These are phyloP conservation scores for Dysidea cf. avara DNA, from an alignment of 37 sponge, comb jelly and placozoan species.

Conservation along the genomic window DNA sequence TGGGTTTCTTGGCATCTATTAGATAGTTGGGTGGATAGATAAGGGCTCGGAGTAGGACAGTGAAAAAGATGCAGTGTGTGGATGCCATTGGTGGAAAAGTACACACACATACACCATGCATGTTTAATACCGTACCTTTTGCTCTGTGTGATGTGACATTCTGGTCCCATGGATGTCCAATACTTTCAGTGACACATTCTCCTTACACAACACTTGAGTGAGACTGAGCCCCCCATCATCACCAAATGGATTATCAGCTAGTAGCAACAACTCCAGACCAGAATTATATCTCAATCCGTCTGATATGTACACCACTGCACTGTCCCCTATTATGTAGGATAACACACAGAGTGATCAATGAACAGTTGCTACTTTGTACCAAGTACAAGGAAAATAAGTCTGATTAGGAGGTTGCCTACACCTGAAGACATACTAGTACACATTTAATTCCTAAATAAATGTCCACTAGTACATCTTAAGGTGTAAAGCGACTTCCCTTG, in stretches of 20 bases:
- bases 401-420: background rate
- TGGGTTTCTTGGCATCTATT: no score
- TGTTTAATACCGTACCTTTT: slow-evolving; percentile 30
- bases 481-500: no score
- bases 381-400: background rate
- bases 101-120: slow-evolving; percentile 33
- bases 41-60: background rate
- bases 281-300: slow-evolving; percentile 55
- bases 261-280: slow-evolving; percentile 71
- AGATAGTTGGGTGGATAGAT: no score
- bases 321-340: slow-evolving; percentile 83
- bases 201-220: slow-evolving; percentile 46
- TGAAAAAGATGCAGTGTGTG: background rate
- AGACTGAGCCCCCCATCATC: slow-evolving; percentile 80
- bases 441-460: no score
- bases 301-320: slow-evolving; percentile 59
- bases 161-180: slow-evolving; percentile 59
- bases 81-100: no score
- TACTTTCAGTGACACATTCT: slow-evolving; percentile 55
- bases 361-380: background rate
- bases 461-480: no score
- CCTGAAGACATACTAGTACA: no score
- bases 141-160: slow-evolving; percentile 43
- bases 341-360: background rate
- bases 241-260: slow-evolving; percentile 88